phyloP scores from a whole-genome alignment of 2,888 invertebrate species.

The Neoaliturus tenellus region DNA sequence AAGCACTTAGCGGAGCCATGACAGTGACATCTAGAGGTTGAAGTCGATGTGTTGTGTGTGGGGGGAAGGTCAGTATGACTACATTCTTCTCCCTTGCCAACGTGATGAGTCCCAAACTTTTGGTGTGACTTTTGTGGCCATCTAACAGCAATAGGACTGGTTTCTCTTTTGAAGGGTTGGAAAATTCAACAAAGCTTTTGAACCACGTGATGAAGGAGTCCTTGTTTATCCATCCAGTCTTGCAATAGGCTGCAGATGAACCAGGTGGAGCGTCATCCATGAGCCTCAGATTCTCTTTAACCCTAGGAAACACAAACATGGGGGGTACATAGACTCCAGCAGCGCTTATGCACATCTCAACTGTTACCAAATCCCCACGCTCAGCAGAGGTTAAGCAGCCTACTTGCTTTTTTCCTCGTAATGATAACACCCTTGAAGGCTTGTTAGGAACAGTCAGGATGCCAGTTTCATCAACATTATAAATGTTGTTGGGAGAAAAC shows the following conservation, averaged over 20 bases:
- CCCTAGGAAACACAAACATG: constrained; percentile 40
- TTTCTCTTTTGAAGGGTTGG: constrained; percentile 59
- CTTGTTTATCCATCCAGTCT: constrained; percentile 62
- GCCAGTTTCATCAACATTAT: constrained; percentile 60
- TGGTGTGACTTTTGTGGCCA: constrained; percentile 62
- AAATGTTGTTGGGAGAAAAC: constrained; percentile 49
- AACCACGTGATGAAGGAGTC: constrained; percentile 62
- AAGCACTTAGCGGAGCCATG: constrained; percentile 42
- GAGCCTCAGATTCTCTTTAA: constrained; percentile 10
- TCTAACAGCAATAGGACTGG: constrained; percentile 66
- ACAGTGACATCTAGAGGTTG: constrained; percentile 32
- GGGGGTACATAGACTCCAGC: constrained; percentile 42
- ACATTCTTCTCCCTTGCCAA: constrained; percentile 54
- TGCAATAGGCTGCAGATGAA: constrained; percentile 58
- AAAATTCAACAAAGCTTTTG: constrained; percentile 55
- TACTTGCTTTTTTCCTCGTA: constrained; percentile 32
- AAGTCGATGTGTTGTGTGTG: constrained; percentile 20
- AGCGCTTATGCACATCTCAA: constrained; percentile 38
- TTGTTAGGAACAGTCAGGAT: constrained; percentile 55
- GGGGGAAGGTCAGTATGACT: constrained; percentile 58
- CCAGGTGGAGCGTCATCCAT: constrained; percentile 62
- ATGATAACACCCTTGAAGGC: constrained; percentile 45
- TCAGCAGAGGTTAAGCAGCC: constrained; percentile 23
- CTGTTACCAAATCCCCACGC: constrained; percentile 3
- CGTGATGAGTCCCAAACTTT: constrained; percentile 56